Percentiles rank a stretch among this genome's conserved stretches.
These are phyloP conservation scores for Elymnias hypermnestra DNA, from an alignment of 1,140 invertebrate species.

Conservation along the genomic window DNA sequence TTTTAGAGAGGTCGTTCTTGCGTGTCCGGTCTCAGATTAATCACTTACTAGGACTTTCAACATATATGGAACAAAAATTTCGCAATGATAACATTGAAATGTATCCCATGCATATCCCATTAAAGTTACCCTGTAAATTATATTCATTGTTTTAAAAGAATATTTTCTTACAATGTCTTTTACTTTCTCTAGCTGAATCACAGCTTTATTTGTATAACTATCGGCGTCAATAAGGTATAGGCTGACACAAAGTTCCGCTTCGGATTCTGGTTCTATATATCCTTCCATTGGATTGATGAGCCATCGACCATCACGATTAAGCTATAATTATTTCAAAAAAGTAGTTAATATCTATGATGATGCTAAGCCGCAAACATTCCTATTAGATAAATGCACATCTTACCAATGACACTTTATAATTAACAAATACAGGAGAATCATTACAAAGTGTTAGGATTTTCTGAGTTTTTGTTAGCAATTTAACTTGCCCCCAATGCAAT, in stretches of 20 bases:
- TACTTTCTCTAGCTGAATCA: slow-evolving; percentile 61
- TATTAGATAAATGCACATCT: slow-evolving; percentile 1
- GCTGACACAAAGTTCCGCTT: slow-evolving; percentile 42
- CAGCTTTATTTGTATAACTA: slow-evolving; percentile 54
- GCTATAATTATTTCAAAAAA: too few relatives aligned
- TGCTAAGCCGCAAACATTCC: too few relatives aligned
- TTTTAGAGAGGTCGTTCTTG: too few relatives aligned
- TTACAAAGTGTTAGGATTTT: slow-evolving; percentile 53
- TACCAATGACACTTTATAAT: slow-evolving; percentile 51
- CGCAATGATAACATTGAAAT: too few relatives aligned
- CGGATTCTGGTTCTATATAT: slow-evolving; percentile 45
- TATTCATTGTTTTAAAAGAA: too few relatives aligned
- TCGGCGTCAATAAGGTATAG: slow-evolving; percentile 55
- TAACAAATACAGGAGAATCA: slow-evolving; percentile 55
- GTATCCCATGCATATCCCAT: too few relatives aligned
- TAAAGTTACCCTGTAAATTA: too few relatives aligned
- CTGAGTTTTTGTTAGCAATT: slow-evolving; percentile 40
- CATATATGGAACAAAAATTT: too few relatives aligned
- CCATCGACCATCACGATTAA: slow-evolving; percentile 57
- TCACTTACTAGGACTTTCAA: too few relatives aligned
- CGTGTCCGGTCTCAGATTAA: too few relatives aligned
- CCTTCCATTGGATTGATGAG: slow-evolving; percentile 51
- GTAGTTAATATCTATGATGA: too few relatives aligned
- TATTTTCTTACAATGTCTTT: too few relatives aligned
- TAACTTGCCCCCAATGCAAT: slow-evolving; percentile 59